Base-by-base conservation (phyloP, 2,113 vertebrate species). In the Pteruthius melanotis region DNA sequence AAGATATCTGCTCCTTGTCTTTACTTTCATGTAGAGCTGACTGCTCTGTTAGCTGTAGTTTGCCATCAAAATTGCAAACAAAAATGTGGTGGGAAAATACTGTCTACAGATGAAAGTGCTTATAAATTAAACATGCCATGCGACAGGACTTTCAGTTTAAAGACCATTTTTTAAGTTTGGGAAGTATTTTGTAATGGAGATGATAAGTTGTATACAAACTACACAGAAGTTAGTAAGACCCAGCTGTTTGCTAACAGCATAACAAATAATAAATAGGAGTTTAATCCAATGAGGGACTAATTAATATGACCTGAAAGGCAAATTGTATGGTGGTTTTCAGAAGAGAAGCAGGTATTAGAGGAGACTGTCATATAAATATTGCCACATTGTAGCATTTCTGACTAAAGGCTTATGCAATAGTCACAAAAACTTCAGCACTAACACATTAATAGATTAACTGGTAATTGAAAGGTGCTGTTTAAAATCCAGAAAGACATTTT, bases 171-270 rank as follows among this genome's bases (percentile, higher is more conserved):
- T 94, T 83, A 95, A 96, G 75, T 85, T 96, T 93, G 91, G 45
- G 90, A 92, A 94, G 76, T 20, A 13, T 82, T 96, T 97, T 4
- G 31, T 94, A 84, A 75, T 93, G 89, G 88, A 80, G 95, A 66
- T 91, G 53, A 47, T 94, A 91, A 93, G 72, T 87, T 94, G 56
- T 72, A 69, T 49, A 45, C 53, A 75, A 90, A 74, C 30, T 57
- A 49, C 53, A 23, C 11, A 39, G 53, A 91, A 93, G 89, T 86
- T 96, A 87, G 79, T 49, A 72, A 68, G 13, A 87, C 42, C 37
- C 78, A 87, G 57, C 49, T 89, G 45, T 79, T 87, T 74, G 27
- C 81, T 89, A 76, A 60, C 37, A 63, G 57, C 14, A 10, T 79
- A 94, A 76, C 61, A 93, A 83, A 52, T 82, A 89, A 66, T 16